Conservation (phyloP, 2,888 invertebrate genomes). For the Xylophagus ater region DNA sequence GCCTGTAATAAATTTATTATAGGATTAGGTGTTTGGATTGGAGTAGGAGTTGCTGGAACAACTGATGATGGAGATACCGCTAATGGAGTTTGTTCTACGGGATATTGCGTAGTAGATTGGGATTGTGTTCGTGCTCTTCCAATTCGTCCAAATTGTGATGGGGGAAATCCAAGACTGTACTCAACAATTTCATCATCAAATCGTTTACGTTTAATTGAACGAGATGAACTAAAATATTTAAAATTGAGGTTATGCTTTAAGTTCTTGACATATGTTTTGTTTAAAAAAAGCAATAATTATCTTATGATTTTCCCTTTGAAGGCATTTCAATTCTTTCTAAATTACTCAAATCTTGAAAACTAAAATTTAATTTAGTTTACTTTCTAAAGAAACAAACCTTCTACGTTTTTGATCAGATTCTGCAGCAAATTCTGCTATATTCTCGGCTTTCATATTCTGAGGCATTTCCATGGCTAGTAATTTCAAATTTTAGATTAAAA, state of each 20-base stretch:
- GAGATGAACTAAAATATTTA: constrained; percentile 57
- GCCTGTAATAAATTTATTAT: neutral
- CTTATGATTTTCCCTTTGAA: too few relatives aligned
- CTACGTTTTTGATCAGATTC: constrained; percentile 34
- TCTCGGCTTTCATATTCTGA: constrained; percentile 19
- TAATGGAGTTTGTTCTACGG: constrained; percentile 7
- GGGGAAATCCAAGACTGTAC: constrained; percentile 64
- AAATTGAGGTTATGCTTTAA: too few relatives aligned
- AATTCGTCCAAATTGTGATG: constrained; percentile 29
- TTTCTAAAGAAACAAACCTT: constrained; percentile 26
- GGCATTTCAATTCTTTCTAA: too few relatives aligned
- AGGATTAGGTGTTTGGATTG: constrained; percentile 12
- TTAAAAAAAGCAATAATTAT: too few relatives aligned
- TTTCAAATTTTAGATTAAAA: too few relatives aligned
- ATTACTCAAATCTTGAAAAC: too few relatives aligned
- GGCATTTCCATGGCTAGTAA: constrained; percentile 20
- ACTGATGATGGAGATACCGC: constrained; percentile 15
- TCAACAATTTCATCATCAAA: constrained; percentile 97
- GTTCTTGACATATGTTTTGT: too few relatives aligned
- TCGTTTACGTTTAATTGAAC: constrained; percentile 88
- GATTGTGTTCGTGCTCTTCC: constrained; percentile 42
- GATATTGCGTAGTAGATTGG: constrained; percentile 26
- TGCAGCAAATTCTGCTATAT: constrained; percentile 19
- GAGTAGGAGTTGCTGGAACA: constrained; percentile 16
- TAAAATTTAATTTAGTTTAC: too few relatives aligned